A percentile compares a stretch with the other conserved stretches of the same genome.
Evolutionary conservation across 92 coral and sea anemone genomes (phyloP).

Genomic region (Zoanthus sociatus): DNA sequence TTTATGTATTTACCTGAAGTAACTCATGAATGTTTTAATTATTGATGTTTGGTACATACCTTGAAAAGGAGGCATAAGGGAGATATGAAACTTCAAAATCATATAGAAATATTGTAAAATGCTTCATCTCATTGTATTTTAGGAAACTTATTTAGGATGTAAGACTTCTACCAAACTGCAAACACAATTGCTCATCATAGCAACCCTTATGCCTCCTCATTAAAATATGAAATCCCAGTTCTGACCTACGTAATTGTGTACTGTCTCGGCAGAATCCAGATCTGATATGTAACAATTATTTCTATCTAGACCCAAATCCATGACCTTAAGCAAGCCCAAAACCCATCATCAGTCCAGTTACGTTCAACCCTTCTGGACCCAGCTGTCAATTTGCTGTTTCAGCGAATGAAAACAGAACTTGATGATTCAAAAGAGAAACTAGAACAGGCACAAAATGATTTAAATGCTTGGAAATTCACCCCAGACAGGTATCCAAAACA

Average conservation of each 20-base stretch:
- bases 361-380: conserved; percentile 97
- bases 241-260: background rate
- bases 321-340: conserved; percentile 98
- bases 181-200: too few relatives aligned
- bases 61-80: too few relatives aligned
- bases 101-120: too few relatives aligned
- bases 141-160: too few relatives aligned
- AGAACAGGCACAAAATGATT: conserved; percentile 98
- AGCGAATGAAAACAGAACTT: conserved; percentile 96
- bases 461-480: conserved; percentile 98
- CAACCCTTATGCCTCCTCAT: too few relatives aligned
- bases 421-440: conserved; percentile 95
- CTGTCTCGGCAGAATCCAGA: conserved; percentile 9
- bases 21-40: too few relatives aligned
- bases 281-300: conserved; percentile 26
- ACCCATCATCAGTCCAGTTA: conserved; percentile 92
- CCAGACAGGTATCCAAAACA: conserved; percentile 89
- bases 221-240: background rate
- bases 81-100: too few relatives aligned
- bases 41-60: too few relatives aligned
- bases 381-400: conserved; percentile 96
- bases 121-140: too few relatives aligned
- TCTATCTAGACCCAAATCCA: conserved; percentile 93
- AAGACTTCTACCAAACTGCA: too few relatives aligned
- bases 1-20: too few relatives aligned